Conservation (phyloP, 2,888 invertebrate genomes). For the Halocaridina rubra region DNA sequence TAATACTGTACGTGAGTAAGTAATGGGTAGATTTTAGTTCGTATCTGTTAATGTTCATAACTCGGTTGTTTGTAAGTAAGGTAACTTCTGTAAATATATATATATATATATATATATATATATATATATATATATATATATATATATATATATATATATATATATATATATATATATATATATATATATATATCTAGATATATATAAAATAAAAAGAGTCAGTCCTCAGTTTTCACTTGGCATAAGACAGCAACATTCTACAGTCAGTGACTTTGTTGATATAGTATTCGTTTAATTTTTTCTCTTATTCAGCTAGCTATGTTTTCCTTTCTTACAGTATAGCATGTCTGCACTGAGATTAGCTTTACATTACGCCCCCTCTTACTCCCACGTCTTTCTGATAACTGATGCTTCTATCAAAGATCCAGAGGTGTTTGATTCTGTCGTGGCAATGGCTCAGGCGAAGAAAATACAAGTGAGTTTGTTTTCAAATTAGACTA, state of each 20-base stretch:
- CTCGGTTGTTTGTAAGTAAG: too few species aligned
- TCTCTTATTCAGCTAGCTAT: too few species aligned
- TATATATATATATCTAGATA: neutral
- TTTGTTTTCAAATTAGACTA: too few species aligned
- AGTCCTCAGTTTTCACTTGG: too few species aligned
- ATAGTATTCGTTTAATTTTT: too few species aligned
- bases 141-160: conserved; percentile 8
- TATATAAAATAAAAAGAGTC: too few species aligned
- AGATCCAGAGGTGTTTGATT: conserved; percentile 34
- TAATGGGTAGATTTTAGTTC: too few species aligned
- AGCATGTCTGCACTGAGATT: conserved; percentile 33
- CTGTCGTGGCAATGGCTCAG: conserved; percentile 26
- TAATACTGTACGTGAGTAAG: too few species aligned
- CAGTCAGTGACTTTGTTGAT: too few species aligned
- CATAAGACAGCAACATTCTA: too few species aligned
- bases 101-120: neutral
- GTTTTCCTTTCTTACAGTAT: neutral
- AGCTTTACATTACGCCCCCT: conserved; percentile 30
- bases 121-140: conserved; percentile 8
- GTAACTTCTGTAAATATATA: neutral
- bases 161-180: neutral
- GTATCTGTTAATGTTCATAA: too few species aligned
- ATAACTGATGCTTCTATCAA: conserved; percentile 44
- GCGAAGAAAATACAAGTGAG: conserved; percentile 25
- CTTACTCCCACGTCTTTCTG: conserved; percentile 22